Evolutionary conservation across 1,140 invertebrate genomes (phyloP).

Genomic region (Micrasema longulum): DNA sequence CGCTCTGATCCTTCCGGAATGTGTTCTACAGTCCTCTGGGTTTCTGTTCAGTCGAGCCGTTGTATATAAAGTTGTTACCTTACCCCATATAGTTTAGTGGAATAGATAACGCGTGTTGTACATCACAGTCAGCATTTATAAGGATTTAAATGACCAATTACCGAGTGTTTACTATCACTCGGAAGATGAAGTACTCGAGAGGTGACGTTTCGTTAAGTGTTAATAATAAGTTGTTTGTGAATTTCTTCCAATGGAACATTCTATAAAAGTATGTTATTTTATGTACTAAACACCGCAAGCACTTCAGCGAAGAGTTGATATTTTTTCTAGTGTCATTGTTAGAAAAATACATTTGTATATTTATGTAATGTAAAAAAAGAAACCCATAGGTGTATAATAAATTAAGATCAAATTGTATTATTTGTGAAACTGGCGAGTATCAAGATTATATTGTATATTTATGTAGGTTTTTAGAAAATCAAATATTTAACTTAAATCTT

Average conservation of each 20-base stretch:
- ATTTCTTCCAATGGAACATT: constrained; percentile 14
- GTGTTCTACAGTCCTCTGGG: too few species aligned
- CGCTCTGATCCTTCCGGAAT: too few species aligned
- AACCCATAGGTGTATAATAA: constrained; percentile 33
- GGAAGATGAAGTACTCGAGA: too few species aligned
- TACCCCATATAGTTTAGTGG: too few species aligned
- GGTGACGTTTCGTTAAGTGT: constrained; percentile 22
- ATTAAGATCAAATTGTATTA: constrained; percentile 20
- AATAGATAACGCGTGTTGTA: too few species aligned
- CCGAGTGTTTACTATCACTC: neutral
- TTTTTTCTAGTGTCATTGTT: constrained; percentile 46
- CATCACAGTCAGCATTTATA: constrained; percentile 13
- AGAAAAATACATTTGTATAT: constrained; percentile 40
- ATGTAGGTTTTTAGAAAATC: constrained; percentile 23
- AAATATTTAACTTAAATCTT: constrained; percentile 1
- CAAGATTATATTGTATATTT: constrained; percentile 29
- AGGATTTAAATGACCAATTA: constrained; percentile 29
- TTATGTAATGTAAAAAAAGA: constrained; percentile 38
- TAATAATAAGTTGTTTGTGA: constrained; percentile 15
- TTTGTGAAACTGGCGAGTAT: constrained; percentile 23
- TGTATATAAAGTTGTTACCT: too few species aligned
- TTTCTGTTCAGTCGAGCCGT: too few species aligned
- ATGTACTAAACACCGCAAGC: constrained; percentile 12
- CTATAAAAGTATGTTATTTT: constrained; percentile 19
- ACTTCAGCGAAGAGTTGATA: constrained; percentile 38